These are phyloP conservation scores for Parnassius apollo DNA, from an alignment of 2,888 invertebrate species.

Conservation along the genomic window DNA sequence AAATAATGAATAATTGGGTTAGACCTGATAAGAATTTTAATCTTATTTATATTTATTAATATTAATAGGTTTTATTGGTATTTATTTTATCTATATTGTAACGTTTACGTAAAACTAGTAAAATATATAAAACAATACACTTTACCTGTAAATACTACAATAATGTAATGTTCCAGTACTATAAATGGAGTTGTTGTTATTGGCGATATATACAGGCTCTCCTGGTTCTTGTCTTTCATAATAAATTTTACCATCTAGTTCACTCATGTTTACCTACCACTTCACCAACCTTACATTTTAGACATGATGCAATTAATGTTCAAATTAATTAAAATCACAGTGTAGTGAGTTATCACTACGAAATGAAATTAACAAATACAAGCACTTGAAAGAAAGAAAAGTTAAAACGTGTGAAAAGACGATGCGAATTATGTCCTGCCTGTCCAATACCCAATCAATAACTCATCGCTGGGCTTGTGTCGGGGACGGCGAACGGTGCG, in stretches of 20 bases:
- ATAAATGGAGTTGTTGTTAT: conserved; percentile 74
- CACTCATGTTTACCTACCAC: conserved; percentile 60
- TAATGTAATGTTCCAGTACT: conserved; percentile 82
- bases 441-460: conserved; percentile 57
- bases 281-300: conserved; percentile 15
- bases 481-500: conserved; percentile 74
- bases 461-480: conserved; percentile 59
- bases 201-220: conserved; percentile 61
- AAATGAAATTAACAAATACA: neutral
- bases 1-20: too few relatives aligned
- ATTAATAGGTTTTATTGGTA: too few relatives aligned
- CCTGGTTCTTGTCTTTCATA: conserved; percentile 61
- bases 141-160: conserved; percentile 79
- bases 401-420: conserved; percentile 1
- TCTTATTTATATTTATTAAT: too few relatives aligned
- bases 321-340: too few relatives aligned
- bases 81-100: too few relatives aligned
- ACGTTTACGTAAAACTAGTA: too few relatives aligned
- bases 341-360: neutral
- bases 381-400: conserved; percentile 27
- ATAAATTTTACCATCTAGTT: conserved; percentile 58
- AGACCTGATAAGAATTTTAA: too few relatives aligned
- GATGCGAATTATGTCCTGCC: conserved; percentile 44
- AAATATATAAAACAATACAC: neutral
- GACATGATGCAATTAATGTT: conserved; percentile 3